A percentile compares a stretch with the other conserved stretches of the same genome.
Conservation (phyloP, 1,140 invertebrate species). For the Lithobius niger region DNA sequence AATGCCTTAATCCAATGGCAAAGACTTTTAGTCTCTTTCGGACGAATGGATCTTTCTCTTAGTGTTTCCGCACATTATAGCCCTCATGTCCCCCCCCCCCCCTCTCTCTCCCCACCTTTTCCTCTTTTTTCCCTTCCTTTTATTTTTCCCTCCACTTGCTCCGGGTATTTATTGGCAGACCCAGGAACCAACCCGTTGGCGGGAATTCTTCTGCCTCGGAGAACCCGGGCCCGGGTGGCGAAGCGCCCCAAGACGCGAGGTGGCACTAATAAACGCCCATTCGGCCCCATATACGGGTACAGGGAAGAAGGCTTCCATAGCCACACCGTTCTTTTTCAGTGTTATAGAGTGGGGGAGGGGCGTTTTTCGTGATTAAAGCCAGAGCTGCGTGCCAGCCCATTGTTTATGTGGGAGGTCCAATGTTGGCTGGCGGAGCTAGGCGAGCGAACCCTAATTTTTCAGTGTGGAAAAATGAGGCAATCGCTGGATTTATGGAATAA, state of each 20-base stretch:
- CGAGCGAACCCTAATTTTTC: not conserved
- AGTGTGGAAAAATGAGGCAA: not conserved
- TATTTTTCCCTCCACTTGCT: not conserved
- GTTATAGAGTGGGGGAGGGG: no score
- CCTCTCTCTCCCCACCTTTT: not conserved
- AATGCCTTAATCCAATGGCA: no score
- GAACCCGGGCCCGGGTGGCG: not conserved
- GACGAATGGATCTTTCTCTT: no score
- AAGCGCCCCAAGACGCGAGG: not conserved
- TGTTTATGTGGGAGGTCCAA: not conserved
- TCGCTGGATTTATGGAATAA: not conserved
- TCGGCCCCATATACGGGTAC: no score
- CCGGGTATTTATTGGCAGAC: no score
- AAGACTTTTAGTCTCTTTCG: no score
- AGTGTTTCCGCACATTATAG: no score
- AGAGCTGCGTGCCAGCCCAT: not conserved
- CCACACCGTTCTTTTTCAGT: no score
- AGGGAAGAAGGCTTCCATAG: no score
- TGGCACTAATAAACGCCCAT: not conserved
- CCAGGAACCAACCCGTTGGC: not conserved
- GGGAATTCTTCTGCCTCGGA: not conserved
- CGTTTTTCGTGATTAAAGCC: not conserved
- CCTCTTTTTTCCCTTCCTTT: not conserved
- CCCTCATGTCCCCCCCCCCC: not conserved
- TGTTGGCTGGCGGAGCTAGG: no score